Base-by-base conservation (phyloP, 2,113 vertebrate species). In the Epinephelus cyanopodus region DNA sequence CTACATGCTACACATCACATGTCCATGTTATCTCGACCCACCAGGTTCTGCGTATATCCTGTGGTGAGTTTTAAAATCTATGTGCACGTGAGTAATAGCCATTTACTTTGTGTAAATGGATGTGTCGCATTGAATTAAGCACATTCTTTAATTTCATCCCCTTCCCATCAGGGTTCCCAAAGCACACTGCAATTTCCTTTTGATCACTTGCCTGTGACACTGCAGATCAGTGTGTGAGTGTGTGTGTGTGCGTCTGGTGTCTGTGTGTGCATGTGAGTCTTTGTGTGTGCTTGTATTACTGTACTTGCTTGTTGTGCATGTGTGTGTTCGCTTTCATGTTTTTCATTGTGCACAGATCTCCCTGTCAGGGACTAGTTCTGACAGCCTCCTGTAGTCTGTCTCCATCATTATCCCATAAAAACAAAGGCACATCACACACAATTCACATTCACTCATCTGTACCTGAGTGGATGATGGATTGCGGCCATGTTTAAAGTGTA, bases 61-160 rank as follows among this genome's bases (percentile, higher is more conserved):
- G 62, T 47, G 19, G 70, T 77, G 79, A 78, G 47, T 78, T 84
- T 79, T 68, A 87, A 83, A 84, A 66, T 87, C 50, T 74, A 50
- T 79, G 74, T 83, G 80, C 78, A 89, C 11, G 65, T 84, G 78
- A 86, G 71, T 93, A 87, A 89, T 89, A 83, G 79, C 73, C 77
- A 82, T 85, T 91, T 89, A 89, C 78, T 93, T 91, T 80, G 72
- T 80, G 83, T 90, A 91, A 94, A 88, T 92, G 84, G 79, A 89
- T 85, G 77, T 89, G 91, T 90, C 64, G 61, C 79, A 52, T 77
- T 87, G 81, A 88, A 89, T 92, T 89, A 92, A 87, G 80, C 77
- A 82, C 84, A 76, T 66, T 87, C 79, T 90, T 81, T 92, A 91
- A 91, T 88, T 87, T 73, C 62, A 87, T 83, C 76, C 81, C 61